These are phyloP conservation scores for Drosophila koepferae DNA, from an alignment of 2,888 invertebrate species.

Conservation along the genomic window DNA sequence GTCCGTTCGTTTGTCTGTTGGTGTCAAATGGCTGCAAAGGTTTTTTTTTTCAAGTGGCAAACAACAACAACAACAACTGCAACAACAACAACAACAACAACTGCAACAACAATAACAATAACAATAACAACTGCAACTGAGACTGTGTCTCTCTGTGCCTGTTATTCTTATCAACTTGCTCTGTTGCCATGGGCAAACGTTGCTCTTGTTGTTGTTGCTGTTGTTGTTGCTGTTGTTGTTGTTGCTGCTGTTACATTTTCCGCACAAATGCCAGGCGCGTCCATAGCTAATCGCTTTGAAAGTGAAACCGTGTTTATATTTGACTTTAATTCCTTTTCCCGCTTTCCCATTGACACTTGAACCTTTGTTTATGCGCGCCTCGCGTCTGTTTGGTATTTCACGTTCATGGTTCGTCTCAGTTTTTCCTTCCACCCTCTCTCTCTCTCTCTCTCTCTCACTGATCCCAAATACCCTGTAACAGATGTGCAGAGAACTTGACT, in stretches of 20 bases:
- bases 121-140: conserved; percentile 3
- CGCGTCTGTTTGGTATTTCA: conserved; percentile 51
- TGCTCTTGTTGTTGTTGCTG: not conserved
- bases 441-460: not conserved
- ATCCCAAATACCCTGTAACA: conserved; percentile 39
- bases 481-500: not conserved
- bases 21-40: conserved; percentile 70
- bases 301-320: conserved; percentile 82
- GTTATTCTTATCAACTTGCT: conserved; percentile 63
- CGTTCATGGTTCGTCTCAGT: not conserved
- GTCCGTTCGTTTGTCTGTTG: conserved; percentile 42
- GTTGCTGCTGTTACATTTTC: conserved; percentile 49
- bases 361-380: conserved; percentile 53
- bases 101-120: conserved; percentile 7
- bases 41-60: conserved; percentile 47
- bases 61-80: conserved; percentile 31
- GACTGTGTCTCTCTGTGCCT: conserved; percentile 37
- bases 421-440: not conserved
- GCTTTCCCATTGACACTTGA: conserved; percentile 63
- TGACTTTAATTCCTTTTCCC: conserved; percentile 59
- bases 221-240: conserved; percentile 3
- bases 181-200: not conserved
- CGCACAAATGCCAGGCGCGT: conserved; percentile 65
- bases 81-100: conserved; percentile 5
- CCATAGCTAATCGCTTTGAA: conserved; percentile 80